phyloP scores from a whole-genome alignment of 2,113 vertebrate genomes.

The Carlito syrichta region DNA sequence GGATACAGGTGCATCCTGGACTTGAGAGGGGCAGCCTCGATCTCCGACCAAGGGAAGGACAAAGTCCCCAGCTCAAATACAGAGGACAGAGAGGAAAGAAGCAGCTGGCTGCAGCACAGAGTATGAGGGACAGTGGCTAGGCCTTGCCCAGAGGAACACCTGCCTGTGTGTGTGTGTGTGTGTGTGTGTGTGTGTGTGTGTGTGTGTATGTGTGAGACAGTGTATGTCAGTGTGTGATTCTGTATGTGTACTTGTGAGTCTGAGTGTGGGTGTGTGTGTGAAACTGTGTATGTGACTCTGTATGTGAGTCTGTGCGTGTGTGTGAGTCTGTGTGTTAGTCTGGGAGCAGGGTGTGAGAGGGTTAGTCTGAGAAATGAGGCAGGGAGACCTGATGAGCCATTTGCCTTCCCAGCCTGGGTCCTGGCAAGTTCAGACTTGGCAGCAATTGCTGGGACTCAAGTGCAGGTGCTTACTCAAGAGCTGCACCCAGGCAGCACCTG shows the following conservation, averaged over 20 bases:
- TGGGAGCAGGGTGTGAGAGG: background rate
- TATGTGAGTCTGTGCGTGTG: background rate
- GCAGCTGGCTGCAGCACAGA: background rate
- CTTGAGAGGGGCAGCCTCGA: background rate
- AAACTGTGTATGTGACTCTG: background rate
- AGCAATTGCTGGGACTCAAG: fast-evolving
- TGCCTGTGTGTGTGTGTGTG: background rate
- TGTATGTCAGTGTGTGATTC: background rate
- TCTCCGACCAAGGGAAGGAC: background rate
- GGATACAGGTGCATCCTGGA: background rate
- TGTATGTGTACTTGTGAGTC: background rate
- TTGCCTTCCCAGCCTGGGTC: too few relatives aligned
- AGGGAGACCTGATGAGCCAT: background rate
- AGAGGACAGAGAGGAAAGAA: too few relatives aligned
- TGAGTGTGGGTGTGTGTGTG: background rate
- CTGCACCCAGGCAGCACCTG: background rate
- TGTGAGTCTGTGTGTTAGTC: background rate
- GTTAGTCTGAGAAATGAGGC: background rate
- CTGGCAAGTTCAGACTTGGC: background rate
- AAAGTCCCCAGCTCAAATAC: background rate
- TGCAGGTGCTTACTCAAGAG: background rate
- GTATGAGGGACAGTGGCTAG: too few relatives aligned
- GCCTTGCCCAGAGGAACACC: too few relatives aligned
- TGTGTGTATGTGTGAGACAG: too few relatives aligned
- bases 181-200: background rate